phyloP scores from a whole-genome alignment of 2,888 invertebrate genomes.

The Limnephilus marmoratus region DNA sequence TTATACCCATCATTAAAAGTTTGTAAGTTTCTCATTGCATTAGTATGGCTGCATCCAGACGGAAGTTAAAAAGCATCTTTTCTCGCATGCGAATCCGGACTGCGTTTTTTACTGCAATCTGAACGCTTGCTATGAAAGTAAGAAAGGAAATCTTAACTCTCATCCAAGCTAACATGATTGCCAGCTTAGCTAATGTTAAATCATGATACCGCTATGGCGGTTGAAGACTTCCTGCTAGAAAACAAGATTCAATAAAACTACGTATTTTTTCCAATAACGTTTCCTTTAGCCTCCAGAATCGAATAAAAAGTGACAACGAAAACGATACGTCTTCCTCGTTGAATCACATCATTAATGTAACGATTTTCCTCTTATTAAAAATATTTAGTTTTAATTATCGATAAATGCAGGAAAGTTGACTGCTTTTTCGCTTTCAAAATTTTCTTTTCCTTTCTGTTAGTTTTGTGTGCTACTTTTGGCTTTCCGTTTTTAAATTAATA shows the following conservation, averaged over 20 bases:
- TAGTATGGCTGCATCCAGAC: not conserved
- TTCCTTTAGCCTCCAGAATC: not conserved
- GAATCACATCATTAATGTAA: not conserved
- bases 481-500: not conserved
- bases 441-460: slow-evolving; percentile 12
- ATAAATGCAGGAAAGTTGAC: slow-evolving; percentile 16
- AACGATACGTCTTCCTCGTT: not conserved
- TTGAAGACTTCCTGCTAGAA: slow-evolving; percentile 11
- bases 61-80: not conserved
- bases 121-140: not conserved
- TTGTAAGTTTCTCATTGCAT: not conserved
- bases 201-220: slow-evolving; percentile 1
- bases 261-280: not conserved
- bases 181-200: not conserved
- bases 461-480: not conserved
- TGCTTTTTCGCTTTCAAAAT: not conserved
- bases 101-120: not conserved
- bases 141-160: not conserved
- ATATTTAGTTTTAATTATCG: not conserved
- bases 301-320: slow-evolving; percentile 5
- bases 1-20: not conserved
- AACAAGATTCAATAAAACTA: not conserved
- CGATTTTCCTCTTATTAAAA: slow-evolving; percentile 31
- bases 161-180: not conserved
- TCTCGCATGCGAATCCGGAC: not conserved